phyloP scores from a whole-genome alignment of 2,888 invertebrate genomes.

The Hartigia nigra region DNA sequence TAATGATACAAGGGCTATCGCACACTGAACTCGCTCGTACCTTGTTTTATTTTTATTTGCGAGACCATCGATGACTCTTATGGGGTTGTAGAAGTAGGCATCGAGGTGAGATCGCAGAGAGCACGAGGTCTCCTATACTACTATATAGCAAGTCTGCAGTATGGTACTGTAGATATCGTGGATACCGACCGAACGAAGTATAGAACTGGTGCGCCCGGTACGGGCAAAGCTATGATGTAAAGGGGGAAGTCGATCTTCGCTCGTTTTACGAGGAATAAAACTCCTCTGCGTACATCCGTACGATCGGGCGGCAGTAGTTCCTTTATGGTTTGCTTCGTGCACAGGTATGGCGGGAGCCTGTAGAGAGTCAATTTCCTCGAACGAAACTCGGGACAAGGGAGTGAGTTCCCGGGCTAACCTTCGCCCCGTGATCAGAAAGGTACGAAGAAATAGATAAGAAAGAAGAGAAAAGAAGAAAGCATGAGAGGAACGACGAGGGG shows the following conservation, averaged over 20 bases:
- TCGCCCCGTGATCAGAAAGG: not conserved
- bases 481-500: not conserved
- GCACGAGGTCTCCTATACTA: not conserved
- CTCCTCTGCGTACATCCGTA: constrained; percentile 20
- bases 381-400: constrained; percentile 30
- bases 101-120: not conserved
- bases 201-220: not conserved
- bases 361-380: constrained; percentile 45
- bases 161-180: not conserved
- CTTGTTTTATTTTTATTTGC: constrained; percentile 17
- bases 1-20: constrained; percentile 3
- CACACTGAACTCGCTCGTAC: not conserved
- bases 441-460: not conserved
- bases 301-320: constrained; percentile 15
- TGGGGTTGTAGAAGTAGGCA: not conserved
- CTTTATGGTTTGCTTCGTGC: constrained; percentile 32
- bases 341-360: constrained; percentile 25
- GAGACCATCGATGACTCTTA: constrained; percentile 21
- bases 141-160: not conserved
- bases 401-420: constrained; percentile 11
- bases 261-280: constrained; percentile 47
- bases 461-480: not conserved
- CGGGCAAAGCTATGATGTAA: not conserved
- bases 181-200: not conserved
- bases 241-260: constrained; percentile 26